These are phyloP conservation scores for Eupeodes luniger DNA, from an alignment of 2,888 invertebrate genomes.

Conservation along the genomic window DNA sequence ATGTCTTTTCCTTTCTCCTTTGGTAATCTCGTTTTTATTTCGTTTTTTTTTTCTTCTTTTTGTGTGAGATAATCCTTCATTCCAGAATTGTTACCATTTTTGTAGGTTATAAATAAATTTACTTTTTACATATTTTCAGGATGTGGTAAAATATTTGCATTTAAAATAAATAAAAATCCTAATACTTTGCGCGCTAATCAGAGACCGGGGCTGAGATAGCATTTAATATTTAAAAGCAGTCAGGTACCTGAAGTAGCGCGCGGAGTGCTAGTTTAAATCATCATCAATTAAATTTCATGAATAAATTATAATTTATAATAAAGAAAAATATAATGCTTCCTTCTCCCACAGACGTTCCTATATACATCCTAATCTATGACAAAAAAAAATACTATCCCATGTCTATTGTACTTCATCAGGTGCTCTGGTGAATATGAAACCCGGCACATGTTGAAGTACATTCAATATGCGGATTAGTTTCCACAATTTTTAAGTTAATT, in stretches of 20 bases:
- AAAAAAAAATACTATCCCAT: conserved; percentile 89
- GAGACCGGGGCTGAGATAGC: conserved; percentile 91
- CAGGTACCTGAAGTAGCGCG: conserved; percentile 99
- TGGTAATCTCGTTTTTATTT: background rate
- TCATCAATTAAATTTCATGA: conserved; percentile 81
- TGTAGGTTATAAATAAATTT: background rate
- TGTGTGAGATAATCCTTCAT: background rate
- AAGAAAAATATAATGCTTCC: background rate
- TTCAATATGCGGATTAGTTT: conserved; percentile 92
- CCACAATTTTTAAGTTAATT: conserved; percentile 56
- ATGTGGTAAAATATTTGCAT: conserved; percentile 27
- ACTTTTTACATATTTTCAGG: conserved; percentile 37
- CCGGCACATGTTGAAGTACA: conserved; percentile 99
- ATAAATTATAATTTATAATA: background rate
- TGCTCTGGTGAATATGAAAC: conserved; percentile 96
- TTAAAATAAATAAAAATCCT: conserved; percentile 77
- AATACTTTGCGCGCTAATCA: conserved; percentile 93
- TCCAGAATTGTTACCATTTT: background rate
- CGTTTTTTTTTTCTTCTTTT: background rate
- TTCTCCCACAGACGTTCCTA: conserved; percentile 9
- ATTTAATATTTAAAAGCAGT: conserved; percentile 86
- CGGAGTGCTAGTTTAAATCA: conserved; percentile 87
- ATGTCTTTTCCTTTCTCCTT: conserved; percentile 24
- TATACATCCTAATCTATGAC: background rate
- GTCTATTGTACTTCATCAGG: conserved; percentile 99